Evolutionary conservation across 1,140 invertebrate genomes (phyloP).

Genomic region (Heliconius hewitsoni): DNA sequence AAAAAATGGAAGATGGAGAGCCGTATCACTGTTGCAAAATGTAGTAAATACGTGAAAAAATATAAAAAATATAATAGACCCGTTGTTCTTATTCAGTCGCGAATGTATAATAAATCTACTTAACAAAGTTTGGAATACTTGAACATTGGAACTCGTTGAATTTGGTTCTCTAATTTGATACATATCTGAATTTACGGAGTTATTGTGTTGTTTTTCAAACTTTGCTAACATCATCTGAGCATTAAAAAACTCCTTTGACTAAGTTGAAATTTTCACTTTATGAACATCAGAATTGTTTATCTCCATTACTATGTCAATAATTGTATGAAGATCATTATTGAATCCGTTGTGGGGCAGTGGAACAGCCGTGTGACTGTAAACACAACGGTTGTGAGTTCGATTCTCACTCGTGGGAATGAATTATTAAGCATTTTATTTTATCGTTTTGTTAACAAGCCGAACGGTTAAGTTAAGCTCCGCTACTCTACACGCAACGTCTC

Average conservation of each 20-base stretch:
- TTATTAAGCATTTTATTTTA: no score
- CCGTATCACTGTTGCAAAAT: neutral
- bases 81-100: neutral
- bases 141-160: constrained; percentile 13
- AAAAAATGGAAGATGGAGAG: neutral
- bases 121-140: neutral
- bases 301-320: neutral
- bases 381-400: neutral
- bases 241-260: neutral
- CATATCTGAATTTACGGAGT: constrained; percentile 15
- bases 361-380: neutral
- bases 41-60: neutral
- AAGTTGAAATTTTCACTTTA: neutral
- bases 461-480: no score
- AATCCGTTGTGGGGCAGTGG: rapidly evolving
- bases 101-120: neutral
- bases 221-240: constrained; percentile 13
- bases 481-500: no score
- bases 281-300: neutral
- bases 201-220: constrained; percentile 21
- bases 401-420: neutral
- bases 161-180: constrained; percentile 22
- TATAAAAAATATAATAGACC: neutral
- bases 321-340: neutral
- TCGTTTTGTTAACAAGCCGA: no score